Evolutionary conservation across 2,797 vertebrate genomes (phyloP).

Genomic region (Myotis daubentonii): DNA sequence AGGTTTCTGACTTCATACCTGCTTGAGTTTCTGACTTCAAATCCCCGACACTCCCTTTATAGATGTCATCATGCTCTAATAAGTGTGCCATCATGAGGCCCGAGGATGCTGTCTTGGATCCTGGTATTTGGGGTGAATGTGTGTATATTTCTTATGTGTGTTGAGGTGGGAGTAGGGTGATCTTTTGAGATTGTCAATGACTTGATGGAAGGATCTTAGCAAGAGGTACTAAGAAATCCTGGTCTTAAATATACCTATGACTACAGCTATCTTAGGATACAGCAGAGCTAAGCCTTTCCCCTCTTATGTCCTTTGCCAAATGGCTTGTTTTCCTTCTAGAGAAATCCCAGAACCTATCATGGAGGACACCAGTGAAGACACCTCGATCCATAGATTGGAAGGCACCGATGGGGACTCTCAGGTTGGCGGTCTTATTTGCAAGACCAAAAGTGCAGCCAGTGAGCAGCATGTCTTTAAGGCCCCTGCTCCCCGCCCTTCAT

Average conservation of each 20-base stretch:
- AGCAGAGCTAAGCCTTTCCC: background rate
- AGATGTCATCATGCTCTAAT: background rate
- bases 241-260: background rate
- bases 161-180: background rate
- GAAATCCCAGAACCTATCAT: constrained; percentile 48
- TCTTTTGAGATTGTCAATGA: background rate
- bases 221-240: constrained; percentile 17
- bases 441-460: constrained; percentile 90
- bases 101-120: background rate
- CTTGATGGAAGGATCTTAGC: background rate
- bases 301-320: background rate
- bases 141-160: background rate
- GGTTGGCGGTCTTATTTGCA: constrained; percentile 93
- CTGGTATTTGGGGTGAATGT: background rate
- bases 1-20: constrained; percentile 30
- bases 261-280: background rate
- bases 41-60: background rate
- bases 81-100: background rate
- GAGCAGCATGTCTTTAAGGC: constrained; percentile 96
- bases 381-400: constrained; percentile 93
- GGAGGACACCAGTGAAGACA: constrained; percentile 77
- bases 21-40: background rate
- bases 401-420: constrained; percentile 87
- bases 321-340: constrained; percentile 54
- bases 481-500: constrained; percentile 93